phyloP scores from a whole-genome alignment of 2,888 invertebrate genomes.

The Ophioninae sp. region DNA sequence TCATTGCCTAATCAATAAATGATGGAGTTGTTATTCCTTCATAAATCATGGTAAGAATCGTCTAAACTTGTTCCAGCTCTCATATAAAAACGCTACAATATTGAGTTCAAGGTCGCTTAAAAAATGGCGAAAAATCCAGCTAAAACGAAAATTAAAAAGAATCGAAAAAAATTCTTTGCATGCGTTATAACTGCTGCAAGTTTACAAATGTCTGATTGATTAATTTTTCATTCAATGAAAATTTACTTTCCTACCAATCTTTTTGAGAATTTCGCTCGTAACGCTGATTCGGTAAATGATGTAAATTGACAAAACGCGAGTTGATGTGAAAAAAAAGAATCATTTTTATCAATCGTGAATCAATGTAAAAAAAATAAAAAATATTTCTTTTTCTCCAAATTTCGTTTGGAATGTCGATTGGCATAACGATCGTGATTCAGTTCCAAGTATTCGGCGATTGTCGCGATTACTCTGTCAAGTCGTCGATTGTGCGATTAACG shows the following conservation, averaged over 20 bases:
- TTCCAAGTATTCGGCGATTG: neutral
- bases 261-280: neutral
- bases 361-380: neutral
- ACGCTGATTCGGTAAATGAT: no score
- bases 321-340: neutral
- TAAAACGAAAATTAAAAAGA: neutral
- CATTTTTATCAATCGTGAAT: neutral
- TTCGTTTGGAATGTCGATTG: neutral
- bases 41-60: neutral
- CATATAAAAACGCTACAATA: no score
- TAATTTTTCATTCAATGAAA: neutral
- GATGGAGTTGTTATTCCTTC: neutral
- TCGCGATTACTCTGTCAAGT: neutral
- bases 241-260: neutral
- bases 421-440: neutral
- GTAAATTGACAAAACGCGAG: neutral
- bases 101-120: neutral
- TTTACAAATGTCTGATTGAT: no score
- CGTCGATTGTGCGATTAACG: neutral
- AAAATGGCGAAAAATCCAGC: neutral
- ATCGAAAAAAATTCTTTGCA: neutral
- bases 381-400: neutral
- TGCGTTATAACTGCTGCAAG: no score
- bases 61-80: no score
- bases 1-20: neutral